These are phyloP conservation scores for Amphiprion ocellaris DNA, from an alignment of 2,113 vertebrate species.

Conservation along the genomic window DNA sequence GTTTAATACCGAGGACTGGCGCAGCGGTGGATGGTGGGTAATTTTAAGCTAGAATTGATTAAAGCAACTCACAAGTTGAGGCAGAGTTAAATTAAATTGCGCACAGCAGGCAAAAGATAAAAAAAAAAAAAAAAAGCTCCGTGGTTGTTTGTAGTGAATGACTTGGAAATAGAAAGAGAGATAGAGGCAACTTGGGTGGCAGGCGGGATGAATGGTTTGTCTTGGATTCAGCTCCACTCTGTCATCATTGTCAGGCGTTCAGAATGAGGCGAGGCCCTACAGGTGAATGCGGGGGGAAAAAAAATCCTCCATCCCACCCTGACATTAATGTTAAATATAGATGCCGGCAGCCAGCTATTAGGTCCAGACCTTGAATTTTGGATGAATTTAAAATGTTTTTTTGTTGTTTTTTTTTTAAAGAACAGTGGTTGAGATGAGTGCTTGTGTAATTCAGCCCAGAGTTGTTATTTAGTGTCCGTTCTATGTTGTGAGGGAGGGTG, in stretches of 20 bases:
- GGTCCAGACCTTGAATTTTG: no score
- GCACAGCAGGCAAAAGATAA: conserved; percentile 43
- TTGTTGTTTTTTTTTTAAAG: no score
- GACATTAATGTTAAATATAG: conserved; percentile 6
- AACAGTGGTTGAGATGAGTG: no score
- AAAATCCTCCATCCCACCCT: background rate
- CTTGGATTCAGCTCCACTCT: conserved; percentile 45
- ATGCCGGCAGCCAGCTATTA: no score
- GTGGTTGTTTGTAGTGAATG: conserved; percentile 33
- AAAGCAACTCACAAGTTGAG: conserved; percentile 58
- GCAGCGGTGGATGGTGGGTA: conserved; percentile 47
- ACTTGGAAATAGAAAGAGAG: conserved; percentile 15
- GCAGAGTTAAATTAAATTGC: conserved; percentile 60
- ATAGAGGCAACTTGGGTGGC: conserved; percentile 29
- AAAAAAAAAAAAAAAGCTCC: conserved; percentile 23
- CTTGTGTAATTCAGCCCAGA: no score
- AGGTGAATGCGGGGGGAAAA: background rate
- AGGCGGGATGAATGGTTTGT: conserved; percentile 54
- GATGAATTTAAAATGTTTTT: no score
- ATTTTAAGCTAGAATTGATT: conserved; percentile 66
- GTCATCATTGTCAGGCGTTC: conserved; percentile 34
- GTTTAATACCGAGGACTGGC: conserved; percentile 48
- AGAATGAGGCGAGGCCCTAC: conserved; percentile 25
- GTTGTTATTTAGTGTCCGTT: no score
- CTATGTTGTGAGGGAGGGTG: no score